Percentiles rank a stretch among this genome's conserved stretches.
phyloP scores from a whole-genome alignment of 2,797 vertebrate genomes.

The Natrix natrix region DNA sequence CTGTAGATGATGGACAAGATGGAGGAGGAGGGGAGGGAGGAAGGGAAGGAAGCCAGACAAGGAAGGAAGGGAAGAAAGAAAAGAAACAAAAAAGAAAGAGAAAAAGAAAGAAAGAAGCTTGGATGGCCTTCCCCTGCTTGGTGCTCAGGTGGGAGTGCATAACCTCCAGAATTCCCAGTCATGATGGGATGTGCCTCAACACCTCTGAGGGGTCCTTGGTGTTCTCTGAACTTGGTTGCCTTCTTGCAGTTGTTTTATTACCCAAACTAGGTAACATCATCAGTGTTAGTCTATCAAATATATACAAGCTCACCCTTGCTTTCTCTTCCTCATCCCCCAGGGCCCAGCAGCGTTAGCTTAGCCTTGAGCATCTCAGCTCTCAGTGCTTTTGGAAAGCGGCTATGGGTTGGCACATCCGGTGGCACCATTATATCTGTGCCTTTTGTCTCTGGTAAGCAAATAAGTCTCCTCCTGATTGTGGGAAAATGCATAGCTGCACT shows the following conservation, averaged over 20 bases:
- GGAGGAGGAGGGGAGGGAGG: too few relatives aligned
- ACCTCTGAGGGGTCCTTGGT: not conserved
- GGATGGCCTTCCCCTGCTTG: not conserved
- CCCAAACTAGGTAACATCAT: not conserved
- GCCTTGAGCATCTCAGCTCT: constrained; percentile 49
- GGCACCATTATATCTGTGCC: constrained; percentile 46
- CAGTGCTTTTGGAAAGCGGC: constrained; percentile 26
- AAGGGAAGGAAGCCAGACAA: too few relatives aligned
- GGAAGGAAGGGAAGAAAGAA: too few relatives aligned
- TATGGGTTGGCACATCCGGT: constrained; percentile 50
- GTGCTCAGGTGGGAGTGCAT: not conserved
- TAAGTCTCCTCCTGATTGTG: too few relatives aligned
- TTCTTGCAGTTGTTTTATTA: not conserved
- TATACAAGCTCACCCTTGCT: not conserved
- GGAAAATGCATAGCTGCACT: not conserved
- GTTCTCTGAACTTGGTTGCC: not conserved
- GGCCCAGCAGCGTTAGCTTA: constrained; percentile 24
- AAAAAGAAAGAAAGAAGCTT: not conserved
- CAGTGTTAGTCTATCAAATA: not conserved
- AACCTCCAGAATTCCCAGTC: not conserved
- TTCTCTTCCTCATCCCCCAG: not conserved
- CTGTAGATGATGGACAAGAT: not conserved
- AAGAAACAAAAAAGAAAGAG: not conserved
- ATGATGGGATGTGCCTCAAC: not conserved
- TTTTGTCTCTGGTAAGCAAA: constrained; percentile 43